Evolutionary conservation across 2,888 invertebrate genomes (phyloP).

Genomic region (Agrotis segetum): DNA sequence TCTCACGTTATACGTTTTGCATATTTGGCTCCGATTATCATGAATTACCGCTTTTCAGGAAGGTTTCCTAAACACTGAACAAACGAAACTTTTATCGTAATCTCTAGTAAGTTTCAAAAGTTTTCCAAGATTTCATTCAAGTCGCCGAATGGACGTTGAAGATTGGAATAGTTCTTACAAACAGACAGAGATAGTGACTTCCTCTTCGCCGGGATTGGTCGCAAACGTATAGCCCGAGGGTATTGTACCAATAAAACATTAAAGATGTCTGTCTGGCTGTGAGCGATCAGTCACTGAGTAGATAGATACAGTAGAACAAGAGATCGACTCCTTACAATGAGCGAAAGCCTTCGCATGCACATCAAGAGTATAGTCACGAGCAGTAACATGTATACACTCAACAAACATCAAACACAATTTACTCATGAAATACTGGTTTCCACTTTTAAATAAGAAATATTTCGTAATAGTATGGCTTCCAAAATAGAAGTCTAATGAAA

Average conservation of each 20-base stretch:
- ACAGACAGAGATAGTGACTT: constrained; percentile 46
- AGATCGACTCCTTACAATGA: neutral
- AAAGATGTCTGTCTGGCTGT: constrained; percentile 65
- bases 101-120: neutral
- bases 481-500: no score
- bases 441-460: no score
- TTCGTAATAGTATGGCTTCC: no score
- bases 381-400: no score
- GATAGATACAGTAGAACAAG: constrained; percentile 16
- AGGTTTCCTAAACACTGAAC: neutral
- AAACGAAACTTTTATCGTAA: neutral
- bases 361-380: no score
- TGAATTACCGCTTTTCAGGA: neutral
- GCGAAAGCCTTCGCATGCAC: neutral
- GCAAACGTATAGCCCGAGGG: constrained; percentile 55
- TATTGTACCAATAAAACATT: constrained; percentile 69
- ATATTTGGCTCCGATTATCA: constrained; percentile 23
- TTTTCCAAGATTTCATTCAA: constrained; percentile 4
- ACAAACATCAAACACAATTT: no score
- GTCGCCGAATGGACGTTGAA: constrained; percentile 16
- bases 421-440: no score
- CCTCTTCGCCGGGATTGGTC: constrained; percentile 44
- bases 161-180: constrained; percentile 42
- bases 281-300: constrained; percentile 13
- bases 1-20: constrained; percentile 21